Percentiles rank a stretch among this genome's conserved stretches.
phyloP scores from a whole-genome alignment of 1,140 invertebrate species.

The Branchinecta lynchi region DNA sequence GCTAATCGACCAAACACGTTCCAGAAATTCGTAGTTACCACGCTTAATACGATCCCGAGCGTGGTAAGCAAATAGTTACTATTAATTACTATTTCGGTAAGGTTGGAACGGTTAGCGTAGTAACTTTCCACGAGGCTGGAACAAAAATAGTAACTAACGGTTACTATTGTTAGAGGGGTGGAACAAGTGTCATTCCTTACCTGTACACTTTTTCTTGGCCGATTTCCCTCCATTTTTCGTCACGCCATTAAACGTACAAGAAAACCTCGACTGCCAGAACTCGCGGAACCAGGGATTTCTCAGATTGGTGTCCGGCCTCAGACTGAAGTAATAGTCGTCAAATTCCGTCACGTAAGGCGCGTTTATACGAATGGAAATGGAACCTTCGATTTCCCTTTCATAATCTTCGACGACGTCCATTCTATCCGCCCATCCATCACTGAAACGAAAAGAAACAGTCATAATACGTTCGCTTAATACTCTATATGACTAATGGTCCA shows the following conservation, averaged over 20 bases:
- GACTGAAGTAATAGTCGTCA: slow-evolving; percentile 48
- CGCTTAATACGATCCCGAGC: too few species aligned
- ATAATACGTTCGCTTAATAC: not conserved
- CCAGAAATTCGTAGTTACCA: too few species aligned
- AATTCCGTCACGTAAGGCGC: slow-evolving; percentile 50
- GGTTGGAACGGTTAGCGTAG: too few species aligned
- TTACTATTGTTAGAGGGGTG: too few species aligned
- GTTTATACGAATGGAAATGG: slow-evolving; percentile 54
- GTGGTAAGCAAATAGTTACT: too few species aligned
- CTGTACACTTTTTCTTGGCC: not conserved
- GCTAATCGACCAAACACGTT: too few species aligned
- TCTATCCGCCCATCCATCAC: slow-evolving; percentile 58
- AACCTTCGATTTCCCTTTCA: slow-evolving; percentile 51
- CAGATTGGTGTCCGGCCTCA: slow-evolving; percentile 45
- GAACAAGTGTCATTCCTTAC: not conserved
- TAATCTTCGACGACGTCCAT: slow-evolving; percentile 51
- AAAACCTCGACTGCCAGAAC: slow-evolving; percentile 55
- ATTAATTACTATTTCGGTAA: too few species aligned
- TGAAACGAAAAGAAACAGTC: slow-evolving; percentile 29
- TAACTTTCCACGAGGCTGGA: too few species aligned
- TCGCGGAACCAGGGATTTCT: slow-evolving; percentile 61
- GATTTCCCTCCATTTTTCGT: not conserved
- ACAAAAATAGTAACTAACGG: too few species aligned
- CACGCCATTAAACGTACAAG: slow-evolving; percentile 36
- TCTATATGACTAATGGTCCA: too few species aligned